Base-by-base conservation (phyloP, 2,888 invertebrate species). In the Tinea semifulvella region DNA sequence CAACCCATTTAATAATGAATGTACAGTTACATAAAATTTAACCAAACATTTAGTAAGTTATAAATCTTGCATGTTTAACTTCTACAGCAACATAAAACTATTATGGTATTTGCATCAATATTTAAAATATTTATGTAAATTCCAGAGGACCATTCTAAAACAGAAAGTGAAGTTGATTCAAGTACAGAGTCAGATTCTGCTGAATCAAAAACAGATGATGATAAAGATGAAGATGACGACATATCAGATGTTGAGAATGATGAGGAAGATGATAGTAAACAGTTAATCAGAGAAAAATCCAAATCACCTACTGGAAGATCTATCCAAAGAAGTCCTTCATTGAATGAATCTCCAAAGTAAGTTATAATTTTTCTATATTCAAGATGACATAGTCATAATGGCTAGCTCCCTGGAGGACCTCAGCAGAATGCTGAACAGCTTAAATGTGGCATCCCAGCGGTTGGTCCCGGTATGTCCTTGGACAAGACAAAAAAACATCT, bases 111-210 rank as follows among this genome's bases (percentile, higher is more conserved):
- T n/a, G n/a, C n/a, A n/a, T n/a, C n/a, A n/a, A n/a, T 42, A 35
- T 40, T 43, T 36, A 38, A 22, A 7, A 22, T 7, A 22, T 8
- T 22, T 22, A 7, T 22, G 22, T 22, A 22, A 22, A n/a, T 22
- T 22, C 8, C 8, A 22, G 22, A 8, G 44, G 80, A 80, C 58
- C 75, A 77, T 55, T 70, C 76, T 49, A 68, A 76, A 45, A 56
- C 76, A 42, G 84, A 84, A 45, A 75, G 84, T 1, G 84, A 82
- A 35, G 83, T 79, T 40, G 80, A 73, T 45, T 64, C 74, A 17
- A 64, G 65, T 45, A 79, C 81, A 14, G 62, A 56, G 6, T 68
- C 75, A 1, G 77, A 75, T 48, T 70, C 70, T 42, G 80, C 63
- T 22, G 70, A 70, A 13, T 76, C 74, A n/a, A 80, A 81, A 49